Evolutionary conservation across 2,888 invertebrate species (phyloP), one percentile per base, ranked within the genome.

Genomic region (Rhodophaea formosa): DNA sequence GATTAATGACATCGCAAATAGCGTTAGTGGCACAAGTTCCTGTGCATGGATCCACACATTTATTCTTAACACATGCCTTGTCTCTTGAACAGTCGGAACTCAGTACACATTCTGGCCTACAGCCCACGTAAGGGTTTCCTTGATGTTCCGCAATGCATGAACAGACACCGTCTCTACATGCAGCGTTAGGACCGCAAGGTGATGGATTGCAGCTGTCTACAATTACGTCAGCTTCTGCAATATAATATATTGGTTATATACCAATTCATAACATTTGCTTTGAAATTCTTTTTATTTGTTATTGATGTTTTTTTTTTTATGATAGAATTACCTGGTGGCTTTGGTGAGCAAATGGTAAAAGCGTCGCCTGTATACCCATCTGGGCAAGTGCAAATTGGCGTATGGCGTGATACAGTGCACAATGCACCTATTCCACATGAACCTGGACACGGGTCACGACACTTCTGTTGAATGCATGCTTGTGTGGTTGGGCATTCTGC

Each of bases 301-400:
- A n/a, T 8, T 0, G 8, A 10, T 35, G 12, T 35, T 3, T 8
- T 10, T 8, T 39, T 39, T 39, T 39, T 6, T 39, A 12, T 39
- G 12, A 39, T 39, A 12, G 8, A 8, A 16, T 45, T 55, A 91
- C 91, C 82, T 67, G 74, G 80, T 63, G 85, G 86, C 77, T 88
- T 92, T 23, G 80, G 75, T 62, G 75, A 66, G 74, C 94, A 93
- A 64, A 86, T 72, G 60, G 86, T 91, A 68, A 94, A 94, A 3
- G 95, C 93, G 84, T 95, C 94, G 8, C 95, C 95, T 10, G 92
- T 93, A 66, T 92, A 94, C 47, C 94, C 94, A 82, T 90, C 93
- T 78, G 93, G 92, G 73, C 96, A 97, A 1, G 93, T 91, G 73
- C 97, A 97, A 49, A 93, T 93, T 8, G 96, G 95, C 55, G 93